phyloP scores from a whole-genome alignment of 1,140 invertebrate species.

The Philotrypesis tridentata region DNA sequence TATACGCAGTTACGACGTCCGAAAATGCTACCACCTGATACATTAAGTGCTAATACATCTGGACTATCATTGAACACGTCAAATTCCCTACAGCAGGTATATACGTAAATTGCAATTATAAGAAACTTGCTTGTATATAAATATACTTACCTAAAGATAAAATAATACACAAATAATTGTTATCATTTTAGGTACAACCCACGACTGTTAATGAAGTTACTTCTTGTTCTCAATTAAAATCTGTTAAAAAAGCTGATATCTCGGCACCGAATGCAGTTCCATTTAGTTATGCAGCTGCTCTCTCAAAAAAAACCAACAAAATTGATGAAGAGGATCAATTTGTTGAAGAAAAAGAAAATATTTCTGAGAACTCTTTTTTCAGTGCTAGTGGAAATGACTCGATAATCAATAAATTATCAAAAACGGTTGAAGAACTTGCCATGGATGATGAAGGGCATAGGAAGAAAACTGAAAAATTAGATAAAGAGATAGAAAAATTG shows the following conservation, averaged over 20 bases:
- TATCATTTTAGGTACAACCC: not conserved
- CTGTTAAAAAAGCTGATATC: not conserved
- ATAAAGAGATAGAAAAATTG: not conserved
- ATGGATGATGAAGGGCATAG: not conserved
- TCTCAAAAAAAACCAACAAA: not conserved
- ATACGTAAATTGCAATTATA: not conserved
- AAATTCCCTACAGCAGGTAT: not conserved
- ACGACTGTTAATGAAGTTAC: not conserved
- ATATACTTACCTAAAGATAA: too few species aligned
- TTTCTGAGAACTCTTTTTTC: not conserved
- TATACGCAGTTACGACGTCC: conserved; percentile 10
- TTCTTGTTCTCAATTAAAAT: not conserved
- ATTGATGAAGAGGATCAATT: not conserved
- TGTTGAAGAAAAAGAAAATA: not conserved
- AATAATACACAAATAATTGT: not conserved
- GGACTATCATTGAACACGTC: not conserved
- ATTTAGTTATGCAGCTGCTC: conserved; percentile 30
- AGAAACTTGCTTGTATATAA: too few species aligned
- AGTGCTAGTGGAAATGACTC: not conserved
- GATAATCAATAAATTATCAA: not conserved
- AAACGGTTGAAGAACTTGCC: not conserved
- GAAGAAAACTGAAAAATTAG: not conserved
- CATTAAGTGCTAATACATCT: not conserved
- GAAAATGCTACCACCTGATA: not conserved
- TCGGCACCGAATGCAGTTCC: not conserved